Percentiles rank a stretch among this genome's conserved stretches.
These are phyloP conservation scores for Pseudococcus viburni DNA, from an alignment of 2,888 invertebrate species.

Conservation along the genomic window DNA sequence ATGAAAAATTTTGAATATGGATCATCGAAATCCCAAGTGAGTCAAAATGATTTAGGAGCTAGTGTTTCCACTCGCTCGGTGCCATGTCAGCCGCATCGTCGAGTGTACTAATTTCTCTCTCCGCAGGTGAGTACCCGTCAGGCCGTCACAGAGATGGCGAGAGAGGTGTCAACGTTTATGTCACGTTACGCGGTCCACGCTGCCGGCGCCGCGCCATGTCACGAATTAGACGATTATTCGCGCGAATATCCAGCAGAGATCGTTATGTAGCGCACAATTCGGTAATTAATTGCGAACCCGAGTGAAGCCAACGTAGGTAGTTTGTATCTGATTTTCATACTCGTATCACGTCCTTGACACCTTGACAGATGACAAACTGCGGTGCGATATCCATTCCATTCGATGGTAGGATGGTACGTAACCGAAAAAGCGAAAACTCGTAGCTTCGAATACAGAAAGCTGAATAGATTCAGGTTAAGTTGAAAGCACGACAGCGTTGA, in stretches of 20 bases:
- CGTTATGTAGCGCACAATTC: neutral
- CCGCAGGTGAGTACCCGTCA: neutral
- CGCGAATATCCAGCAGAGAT: neutral
- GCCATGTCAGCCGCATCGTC: neutral
- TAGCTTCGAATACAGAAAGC: no score
- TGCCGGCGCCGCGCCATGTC: neutral
- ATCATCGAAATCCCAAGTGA: no score
- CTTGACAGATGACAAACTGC: neutral
- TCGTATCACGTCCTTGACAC: neutral
- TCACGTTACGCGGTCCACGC: neutral
- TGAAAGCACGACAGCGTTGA: neutral
- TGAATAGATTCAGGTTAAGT: neutral
- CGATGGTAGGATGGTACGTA: neutral
- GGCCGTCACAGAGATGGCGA: neutral
- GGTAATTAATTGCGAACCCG: neutral
- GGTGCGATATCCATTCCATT: neutral
- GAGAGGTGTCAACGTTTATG: neutral
- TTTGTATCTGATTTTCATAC: neutral
- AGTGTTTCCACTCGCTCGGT: neutral
- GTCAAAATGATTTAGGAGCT: no score
- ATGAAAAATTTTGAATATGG: no score
- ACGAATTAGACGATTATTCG: conserved; percentile 9
- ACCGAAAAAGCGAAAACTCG: neutral
- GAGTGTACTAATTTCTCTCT: neutral
- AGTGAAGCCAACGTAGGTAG: no score